Percentiles rank a stretch among this genome's conserved stretches.
Conservation (phyloP, 2,113 vertebrate genomes). For the Sylvietta virens region DNA sequence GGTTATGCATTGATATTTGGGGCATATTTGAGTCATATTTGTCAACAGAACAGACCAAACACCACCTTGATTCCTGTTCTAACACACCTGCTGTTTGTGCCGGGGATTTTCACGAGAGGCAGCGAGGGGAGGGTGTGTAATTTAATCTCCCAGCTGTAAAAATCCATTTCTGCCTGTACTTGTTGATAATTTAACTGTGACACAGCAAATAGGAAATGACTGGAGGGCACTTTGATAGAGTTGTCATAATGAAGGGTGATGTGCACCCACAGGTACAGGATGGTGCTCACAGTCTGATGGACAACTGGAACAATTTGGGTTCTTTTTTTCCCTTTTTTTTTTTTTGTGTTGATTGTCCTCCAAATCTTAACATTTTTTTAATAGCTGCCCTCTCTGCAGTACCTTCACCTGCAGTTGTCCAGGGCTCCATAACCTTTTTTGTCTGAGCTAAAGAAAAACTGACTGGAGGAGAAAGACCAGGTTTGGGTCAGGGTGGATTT, state of each 20-base stretch:
- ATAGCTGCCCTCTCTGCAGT: neutral
- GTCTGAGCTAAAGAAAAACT: neutral
- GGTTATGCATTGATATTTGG: neutral
- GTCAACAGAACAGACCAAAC: neutral
- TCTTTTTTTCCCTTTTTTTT: rapidly evolving
- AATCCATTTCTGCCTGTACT: neutral
- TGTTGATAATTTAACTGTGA: neutral
- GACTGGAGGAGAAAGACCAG: neutral
- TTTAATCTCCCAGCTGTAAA: neutral
- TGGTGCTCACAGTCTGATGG: neutral
- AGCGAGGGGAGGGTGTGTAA: neutral
- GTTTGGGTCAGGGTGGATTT: neutral
- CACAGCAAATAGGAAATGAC: neutral
- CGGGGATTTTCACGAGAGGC: neutral
- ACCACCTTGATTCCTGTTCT: neutral
- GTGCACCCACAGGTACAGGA: neutral
- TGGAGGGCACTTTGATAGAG: neutral
- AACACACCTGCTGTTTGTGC: neutral
- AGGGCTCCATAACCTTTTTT: neutral
- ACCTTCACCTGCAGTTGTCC: neutral
- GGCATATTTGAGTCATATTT: neutral
- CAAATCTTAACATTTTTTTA: neutral
- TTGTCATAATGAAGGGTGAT: neutral
- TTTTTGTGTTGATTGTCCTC: neutral
- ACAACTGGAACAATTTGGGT: neutral